Conservation (phyloP, 2,888 invertebrate genomes). For the Cantharis rustica region DNA sequence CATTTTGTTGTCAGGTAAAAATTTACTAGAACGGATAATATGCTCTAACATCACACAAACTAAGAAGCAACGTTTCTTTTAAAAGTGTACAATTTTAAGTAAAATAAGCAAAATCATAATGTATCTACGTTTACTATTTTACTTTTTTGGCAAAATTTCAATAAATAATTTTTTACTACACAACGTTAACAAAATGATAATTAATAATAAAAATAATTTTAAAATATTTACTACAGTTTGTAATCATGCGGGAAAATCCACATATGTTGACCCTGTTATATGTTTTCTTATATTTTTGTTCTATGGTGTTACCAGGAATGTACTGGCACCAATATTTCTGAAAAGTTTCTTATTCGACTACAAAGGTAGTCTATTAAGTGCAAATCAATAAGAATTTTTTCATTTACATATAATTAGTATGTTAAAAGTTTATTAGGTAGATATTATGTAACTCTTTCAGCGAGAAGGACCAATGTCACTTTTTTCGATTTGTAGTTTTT, state of each 20-base stretch:
- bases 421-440: too few species aligned
- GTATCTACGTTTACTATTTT: conserved; percentile 13
- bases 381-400: too few species aligned
- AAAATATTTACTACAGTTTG: neutral
- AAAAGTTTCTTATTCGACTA: too few species aligned
- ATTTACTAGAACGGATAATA: conserved; percentile 1
- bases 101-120: conserved; percentile 15
- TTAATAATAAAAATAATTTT: neutral
- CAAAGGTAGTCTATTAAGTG: too few species aligned
- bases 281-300: neutral
- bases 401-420: too few species aligned
- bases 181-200: conserved; percentile 4
- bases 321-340: neutral
- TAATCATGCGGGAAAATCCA: neutral
- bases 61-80: conserved; percentile 37
- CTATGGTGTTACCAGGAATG: neutral
- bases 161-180: conserved; percentile 1
- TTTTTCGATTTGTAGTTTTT: too few species aligned
- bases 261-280: neutral
- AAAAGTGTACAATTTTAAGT: conserved; percentile 16
- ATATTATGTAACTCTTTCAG: too few species aligned
- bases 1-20: neutral
- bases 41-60: conserved; percentile 39
- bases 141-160: conserved; percentile 20
- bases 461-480: too few species aligned